Conservation (phyloP, 2,113 vertebrate species). For the Nipponia nippon region DNA sequence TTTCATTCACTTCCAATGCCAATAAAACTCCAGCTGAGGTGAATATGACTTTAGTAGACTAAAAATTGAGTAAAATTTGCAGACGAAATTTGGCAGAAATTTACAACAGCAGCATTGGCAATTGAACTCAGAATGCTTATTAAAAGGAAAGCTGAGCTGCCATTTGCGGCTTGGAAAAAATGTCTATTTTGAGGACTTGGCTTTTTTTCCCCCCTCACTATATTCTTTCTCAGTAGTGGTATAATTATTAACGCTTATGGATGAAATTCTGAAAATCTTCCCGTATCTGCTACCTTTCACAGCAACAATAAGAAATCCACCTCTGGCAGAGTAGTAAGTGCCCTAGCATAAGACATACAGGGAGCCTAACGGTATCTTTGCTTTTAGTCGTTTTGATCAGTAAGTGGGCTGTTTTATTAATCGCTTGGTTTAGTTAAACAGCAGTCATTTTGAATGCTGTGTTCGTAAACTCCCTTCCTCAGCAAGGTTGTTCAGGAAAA, state of each 20-base stretch:
- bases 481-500: background rate
- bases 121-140: background rate
- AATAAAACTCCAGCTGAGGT: conserved; percentile 1
- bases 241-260: background rate
- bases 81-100: background rate
- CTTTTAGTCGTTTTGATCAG: background rate
- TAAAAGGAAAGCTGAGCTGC: background rate
- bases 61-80: conserved; percentile 7
- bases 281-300: background rate
- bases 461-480: background rate
- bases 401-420: background rate
- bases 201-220: rapidly evolving
- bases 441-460: rapidly evolving
- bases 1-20: conserved; percentile 34
- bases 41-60: background rate
- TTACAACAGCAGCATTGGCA: background rate
- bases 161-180: background rate
- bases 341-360: background rate
- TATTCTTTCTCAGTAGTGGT: background rate
- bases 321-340: background rate
- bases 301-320: background rate
- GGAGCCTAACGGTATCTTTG: background rate
- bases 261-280: background rate
- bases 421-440: background rate
- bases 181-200: background rate